Conservation (phyloP, 2,888 invertebrate genomes). For the Synanthedon myopaeformis region DNA sequence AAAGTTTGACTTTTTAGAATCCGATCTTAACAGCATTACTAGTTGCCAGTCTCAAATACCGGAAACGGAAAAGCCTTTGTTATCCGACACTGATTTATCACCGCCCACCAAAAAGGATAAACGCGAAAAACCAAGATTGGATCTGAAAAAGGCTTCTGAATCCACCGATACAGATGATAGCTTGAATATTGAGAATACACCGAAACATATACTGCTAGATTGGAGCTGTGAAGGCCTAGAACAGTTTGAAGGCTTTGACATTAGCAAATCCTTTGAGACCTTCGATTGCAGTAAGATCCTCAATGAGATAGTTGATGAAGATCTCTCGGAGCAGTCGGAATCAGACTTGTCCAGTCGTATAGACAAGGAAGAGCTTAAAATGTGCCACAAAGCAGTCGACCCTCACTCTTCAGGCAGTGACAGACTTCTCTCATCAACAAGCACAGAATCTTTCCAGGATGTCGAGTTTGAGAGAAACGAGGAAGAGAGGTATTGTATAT, state of each 20-base stretch:
- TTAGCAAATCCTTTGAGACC: conserved; percentile 45
- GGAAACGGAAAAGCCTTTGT: conserved; percentile 41
- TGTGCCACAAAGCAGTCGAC: conserved; percentile 46
- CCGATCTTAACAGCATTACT: conserved; percentile 17
- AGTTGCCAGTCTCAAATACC: conserved; percentile 35
- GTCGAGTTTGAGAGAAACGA: conserved; percentile 49
- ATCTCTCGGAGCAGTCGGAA: conserved; percentile 46
- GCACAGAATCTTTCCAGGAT: conserved; percentile 50
- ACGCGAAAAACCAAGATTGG: conserved; percentile 40
- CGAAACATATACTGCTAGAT: conserved; percentile 44
- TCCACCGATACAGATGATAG: conserved; percentile 21
- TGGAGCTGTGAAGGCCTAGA: conserved; percentile 42
- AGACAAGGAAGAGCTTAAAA: conserved; percentile 29
- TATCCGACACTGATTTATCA: conserved; percentile 48
- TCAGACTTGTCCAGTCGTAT: conserved; percentile 30
- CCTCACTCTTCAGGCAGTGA: conserved; percentile 13
- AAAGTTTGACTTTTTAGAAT: neutral
- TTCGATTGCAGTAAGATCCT: conserved; percentile 29
- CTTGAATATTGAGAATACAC: conserved; percentile 45
- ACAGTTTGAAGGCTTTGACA: conserved; percentile 38
- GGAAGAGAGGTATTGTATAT: conserved; percentile 23
- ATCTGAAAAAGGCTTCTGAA: conserved; percentile 44
- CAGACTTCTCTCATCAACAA: conserved; percentile 25
- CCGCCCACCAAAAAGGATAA: conserved; percentile 17
- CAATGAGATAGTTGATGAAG: conserved; percentile 23